Evolutionary conservation across 2,888 invertebrate species (phyloP).

Genomic region (Ormyrus rosae): DNA sequence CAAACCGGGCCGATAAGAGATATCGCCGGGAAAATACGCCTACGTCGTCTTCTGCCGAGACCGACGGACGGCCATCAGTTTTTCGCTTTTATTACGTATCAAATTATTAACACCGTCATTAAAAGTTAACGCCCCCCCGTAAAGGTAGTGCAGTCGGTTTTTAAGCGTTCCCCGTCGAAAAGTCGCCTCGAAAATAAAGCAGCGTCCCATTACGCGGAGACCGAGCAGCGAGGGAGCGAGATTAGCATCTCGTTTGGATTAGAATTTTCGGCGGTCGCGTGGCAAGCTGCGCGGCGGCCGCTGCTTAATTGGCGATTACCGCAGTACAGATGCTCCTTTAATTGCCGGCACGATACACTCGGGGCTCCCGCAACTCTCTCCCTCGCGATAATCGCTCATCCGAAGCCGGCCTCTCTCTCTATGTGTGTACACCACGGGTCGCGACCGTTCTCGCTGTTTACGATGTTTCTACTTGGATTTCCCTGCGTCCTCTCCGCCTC

Average conservation of each 20-base stretch:
- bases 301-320: constrained; percentile 58
- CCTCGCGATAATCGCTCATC: constrained; percentile 44
- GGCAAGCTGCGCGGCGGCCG: constrained; percentile 21
- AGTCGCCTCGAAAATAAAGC: background rate
- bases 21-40: too few relatives aligned
- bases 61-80: too few relatives aligned
- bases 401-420: background rate
- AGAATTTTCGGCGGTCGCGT: constrained; percentile 53
- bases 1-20: too few relatives aligned
- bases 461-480: too few relatives aligned
- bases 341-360: constrained; percentile 66
- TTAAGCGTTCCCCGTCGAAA: background rate
- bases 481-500: too few relatives aligned
- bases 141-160: too few relatives aligned
- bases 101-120: too few relatives aligned
- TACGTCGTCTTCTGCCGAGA: too few relatives aligned
- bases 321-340: constrained; percentile 66
- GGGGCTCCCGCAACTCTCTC: constrained; percentile 59
- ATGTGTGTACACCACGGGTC: too few relatives aligned
- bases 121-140: too few relatives aligned
- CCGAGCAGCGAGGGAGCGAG: constrained; percentile 2
- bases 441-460: too few relatives aligned
- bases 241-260: constrained; percentile 52
- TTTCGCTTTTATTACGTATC: too few relatives aligned
- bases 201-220: background rate